Evolutionary conservation across 2,113 vertebrate species (phyloP).

Genomic region (Corythornis vintsioides): DNA sequence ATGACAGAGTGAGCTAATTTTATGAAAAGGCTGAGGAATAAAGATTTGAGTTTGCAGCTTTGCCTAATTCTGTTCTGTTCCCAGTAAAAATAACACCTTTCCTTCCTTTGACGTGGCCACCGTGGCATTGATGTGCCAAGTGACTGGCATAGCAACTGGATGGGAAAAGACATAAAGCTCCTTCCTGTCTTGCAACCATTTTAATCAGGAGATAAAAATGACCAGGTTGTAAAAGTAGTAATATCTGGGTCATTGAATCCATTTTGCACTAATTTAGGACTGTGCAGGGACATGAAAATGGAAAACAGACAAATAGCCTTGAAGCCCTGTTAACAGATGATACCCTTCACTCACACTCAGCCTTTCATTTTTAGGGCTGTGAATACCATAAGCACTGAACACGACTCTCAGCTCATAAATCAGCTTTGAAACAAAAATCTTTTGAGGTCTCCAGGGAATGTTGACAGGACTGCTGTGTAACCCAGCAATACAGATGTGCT

Average conservation of each 20-base stretch:
- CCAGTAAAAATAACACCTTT: background rate
- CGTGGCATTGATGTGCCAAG: slow-evolving; percentile 14
- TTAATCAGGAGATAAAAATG: slow-evolving; percentile 35
- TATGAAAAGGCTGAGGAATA: slow-evolving; percentile 7
- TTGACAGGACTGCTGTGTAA: slow-evolving; percentile 19
- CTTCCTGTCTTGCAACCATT: background rate
- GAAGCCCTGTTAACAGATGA: slow-evolving; percentile 45
- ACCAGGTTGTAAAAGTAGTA: background rate
- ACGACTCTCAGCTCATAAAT: slow-evolving; percentile 14
- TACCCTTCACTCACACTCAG: slow-evolving; percentile 10
- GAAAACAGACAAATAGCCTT: slow-evolving; percentile 35
- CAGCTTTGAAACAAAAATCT: slow-evolving; percentile 56
- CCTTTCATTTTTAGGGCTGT: slow-evolving; percentile 6
- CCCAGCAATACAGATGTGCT: background rate
- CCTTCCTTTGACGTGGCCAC: background rate
- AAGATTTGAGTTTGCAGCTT: background rate
- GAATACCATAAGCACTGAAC: slow-evolving; percentile 21
- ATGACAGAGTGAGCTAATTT: slow-evolving; percentile 16
- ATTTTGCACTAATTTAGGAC: slow-evolving; percentile 29
- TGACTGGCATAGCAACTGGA: background rate
- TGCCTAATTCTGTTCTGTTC: background rate
- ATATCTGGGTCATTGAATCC: slow-evolving; percentile 33
- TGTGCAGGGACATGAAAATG: slow-evolving; percentile 26
- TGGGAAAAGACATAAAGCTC: background rate
- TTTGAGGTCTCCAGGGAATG: background rate